Evolutionary conservation across 2,113 vertebrate species (phyloP).

Genomic region (Poecilia latipinna): DNA sequence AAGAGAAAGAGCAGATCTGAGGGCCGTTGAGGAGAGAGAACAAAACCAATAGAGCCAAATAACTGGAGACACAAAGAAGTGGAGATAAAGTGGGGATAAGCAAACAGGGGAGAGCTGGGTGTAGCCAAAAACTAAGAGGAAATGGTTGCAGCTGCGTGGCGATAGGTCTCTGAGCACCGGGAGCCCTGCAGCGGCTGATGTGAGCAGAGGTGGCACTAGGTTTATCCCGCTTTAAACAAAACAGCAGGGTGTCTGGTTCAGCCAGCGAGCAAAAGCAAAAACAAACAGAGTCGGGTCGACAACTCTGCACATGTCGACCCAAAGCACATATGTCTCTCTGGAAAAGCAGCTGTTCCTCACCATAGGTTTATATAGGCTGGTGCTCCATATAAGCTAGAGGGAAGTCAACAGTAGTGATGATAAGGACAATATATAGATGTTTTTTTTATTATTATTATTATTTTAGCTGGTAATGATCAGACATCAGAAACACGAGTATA

Average conservation of each 20-base stretch:
- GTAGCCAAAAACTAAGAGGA: constrained; percentile 69
- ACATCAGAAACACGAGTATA: not conserved
- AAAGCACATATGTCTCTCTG: constrained; percentile 30
- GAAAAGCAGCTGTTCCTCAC: constrained; percentile 60
- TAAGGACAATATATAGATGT: not conserved
- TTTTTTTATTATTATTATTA: not conserved
- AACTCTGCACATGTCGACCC: constrained; percentile 34
- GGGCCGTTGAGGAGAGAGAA: constrained; percentile 3
- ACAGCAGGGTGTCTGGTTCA: constrained; percentile 58
- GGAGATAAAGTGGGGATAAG: constrained; percentile 29
- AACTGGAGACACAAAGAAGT: constrained; percentile 32
- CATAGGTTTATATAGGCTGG: constrained; percentile 26
- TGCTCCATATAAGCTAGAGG: not conserved
- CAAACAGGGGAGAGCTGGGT: constrained; percentile 43
- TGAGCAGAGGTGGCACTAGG: constrained; percentile 53
- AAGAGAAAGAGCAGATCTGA: constrained; percentile 10
- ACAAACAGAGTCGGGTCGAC: constrained; percentile 33
- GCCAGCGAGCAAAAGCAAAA: constrained; percentile 59
- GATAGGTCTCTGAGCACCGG: constrained; percentile 61
- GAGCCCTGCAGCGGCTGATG: constrained; percentile 60
- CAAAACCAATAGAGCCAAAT: constrained; percentile 6
- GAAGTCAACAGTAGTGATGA: not conserved
- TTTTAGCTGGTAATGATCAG: not conserved
- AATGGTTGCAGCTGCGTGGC: constrained; percentile 68
- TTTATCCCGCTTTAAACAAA: constrained; percentile 57